Percentiles rank a stretch among this genome's conserved stretches.
phyloP scores from a whole-genome alignment of 2,797 vertebrate species.

The Lepilemur ruficaudatus region DNA sequence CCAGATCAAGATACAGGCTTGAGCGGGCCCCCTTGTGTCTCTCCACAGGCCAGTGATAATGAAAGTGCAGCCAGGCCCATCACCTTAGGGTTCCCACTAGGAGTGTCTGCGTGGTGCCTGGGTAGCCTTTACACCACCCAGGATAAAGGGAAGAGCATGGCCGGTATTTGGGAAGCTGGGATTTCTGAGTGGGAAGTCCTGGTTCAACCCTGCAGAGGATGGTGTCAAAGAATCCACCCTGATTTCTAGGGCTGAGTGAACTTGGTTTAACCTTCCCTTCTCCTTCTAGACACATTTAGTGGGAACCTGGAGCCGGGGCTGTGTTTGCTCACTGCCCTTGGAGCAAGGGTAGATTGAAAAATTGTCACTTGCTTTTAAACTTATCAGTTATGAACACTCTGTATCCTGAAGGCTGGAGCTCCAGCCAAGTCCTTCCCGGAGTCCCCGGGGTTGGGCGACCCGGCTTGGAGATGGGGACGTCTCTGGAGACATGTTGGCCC shows the following conservation, averaged over 20 bases:
- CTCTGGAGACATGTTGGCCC: background rate
- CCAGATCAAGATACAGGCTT: background rate
- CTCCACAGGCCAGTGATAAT: background rate
- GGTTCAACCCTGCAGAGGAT: background rate
- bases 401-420: conserved; percentile 21
- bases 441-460: background rate
- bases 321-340: conserved; percentile 61
- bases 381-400: conserved; percentile 57
- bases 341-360: conserved; percentile 64
- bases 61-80: background rate
- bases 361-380: conserved; percentile 73
- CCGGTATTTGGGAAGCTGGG: background rate
- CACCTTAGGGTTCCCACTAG: background rate
- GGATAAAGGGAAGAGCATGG: background rate
- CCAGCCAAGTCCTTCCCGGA: conserved; percentile 42
- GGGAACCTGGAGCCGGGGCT: background rate
- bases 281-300: background rate
- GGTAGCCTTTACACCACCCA: background rate
- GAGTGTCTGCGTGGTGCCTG: background rate
- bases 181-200: background rate
- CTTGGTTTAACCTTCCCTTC: conserved; percentile 48
- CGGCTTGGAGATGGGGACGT: background rate
- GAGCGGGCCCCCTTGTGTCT: background rate
- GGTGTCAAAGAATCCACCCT: background rate
- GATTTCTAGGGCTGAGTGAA: background rate